These are phyloP conservation scores for Pimephales promelas DNA, from an alignment of 2,113 vertebrate genomes.

Conservation along the genomic window DNA sequence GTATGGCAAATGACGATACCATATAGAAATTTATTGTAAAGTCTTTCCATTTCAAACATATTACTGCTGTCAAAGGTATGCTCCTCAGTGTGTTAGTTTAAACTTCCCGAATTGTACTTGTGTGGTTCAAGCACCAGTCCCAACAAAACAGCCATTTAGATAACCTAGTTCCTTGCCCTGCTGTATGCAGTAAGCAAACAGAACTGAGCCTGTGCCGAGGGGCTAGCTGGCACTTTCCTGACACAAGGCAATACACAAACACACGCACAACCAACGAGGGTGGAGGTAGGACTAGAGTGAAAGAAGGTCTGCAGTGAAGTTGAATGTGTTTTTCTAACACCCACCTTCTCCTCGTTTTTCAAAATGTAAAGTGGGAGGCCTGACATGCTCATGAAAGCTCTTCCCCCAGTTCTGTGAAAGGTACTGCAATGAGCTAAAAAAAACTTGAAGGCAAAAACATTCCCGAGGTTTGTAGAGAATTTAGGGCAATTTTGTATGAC, in stretches of 20 bases:
- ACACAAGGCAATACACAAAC: slow-evolving; percentile 39
- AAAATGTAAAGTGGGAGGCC: slow-evolving; percentile 71
- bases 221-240: slow-evolving; percentile 46
- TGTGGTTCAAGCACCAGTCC: slow-evolving; percentile 10
- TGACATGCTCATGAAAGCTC: slow-evolving; percentile 34
- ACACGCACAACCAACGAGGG: slow-evolving; percentile 66
- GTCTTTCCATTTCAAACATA: neutral
- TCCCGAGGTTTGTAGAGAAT: neutral
- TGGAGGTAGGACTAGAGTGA: slow-evolving; percentile 62
- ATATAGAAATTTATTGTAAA: neutral
- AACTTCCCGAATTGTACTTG: slow-evolving; percentile 13
- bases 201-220: slow-evolving; percentile 40
- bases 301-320: slow-evolving; percentile 59
- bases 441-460: neutral
- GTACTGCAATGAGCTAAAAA: slow-evolving; percentile 1
- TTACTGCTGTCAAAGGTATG: neutral
- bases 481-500: slow-evolving; percentile 10
- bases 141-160: slow-evolving; percentile 34
- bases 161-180: slow-evolving; percentile 24
- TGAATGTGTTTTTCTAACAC: slow-evolving; percentile 73
- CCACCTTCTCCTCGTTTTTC: slow-evolving; percentile 60
- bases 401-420: slow-evolving; percentile 44
- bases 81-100: neutral
- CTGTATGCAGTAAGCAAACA: slow-evolving; percentile 51
- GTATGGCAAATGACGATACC: neutral